Conservation (phyloP, 2,888 invertebrate genomes). For the Rugalucina vietnamica region DNA sequence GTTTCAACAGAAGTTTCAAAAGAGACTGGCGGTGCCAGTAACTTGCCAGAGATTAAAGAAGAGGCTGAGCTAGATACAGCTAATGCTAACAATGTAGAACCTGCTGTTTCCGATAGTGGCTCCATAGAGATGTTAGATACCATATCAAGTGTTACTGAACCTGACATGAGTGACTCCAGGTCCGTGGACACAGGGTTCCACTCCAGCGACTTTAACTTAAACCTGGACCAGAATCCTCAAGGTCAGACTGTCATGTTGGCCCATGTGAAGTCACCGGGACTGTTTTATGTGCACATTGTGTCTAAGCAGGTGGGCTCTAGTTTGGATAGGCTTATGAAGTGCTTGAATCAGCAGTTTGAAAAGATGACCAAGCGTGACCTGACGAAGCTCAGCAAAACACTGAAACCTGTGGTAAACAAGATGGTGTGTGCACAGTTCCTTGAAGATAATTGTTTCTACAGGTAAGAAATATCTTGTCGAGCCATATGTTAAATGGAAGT, state of each 20-base stretch:
- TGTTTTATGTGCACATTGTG: slow-evolving; percentile 77
- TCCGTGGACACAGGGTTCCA: slow-evolving; percentile 12
- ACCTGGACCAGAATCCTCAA: slow-evolving; percentile 52
- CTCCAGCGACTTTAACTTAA: slow-evolving; percentile 2
- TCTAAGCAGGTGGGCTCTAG: slow-evolving; percentile 61
- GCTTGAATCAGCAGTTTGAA: slow-evolving; percentile 67
- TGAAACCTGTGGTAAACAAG: slow-evolving; percentile 86
- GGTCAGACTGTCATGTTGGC: slow-evolving; percentile 73
- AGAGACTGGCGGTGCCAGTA: neutral
- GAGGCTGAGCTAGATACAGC: neutral
- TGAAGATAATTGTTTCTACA: slow-evolving; percentile 91
- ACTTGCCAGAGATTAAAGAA: slow-evolving; percentile 1
- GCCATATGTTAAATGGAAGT: too few species aligned
- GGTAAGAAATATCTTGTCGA: slow-evolving; percentile 82
- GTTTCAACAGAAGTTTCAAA: neutral
- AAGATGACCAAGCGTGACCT: slow-evolving; percentile 61
- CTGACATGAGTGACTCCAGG: neutral
- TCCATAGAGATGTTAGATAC: neutral
- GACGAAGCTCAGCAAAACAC: slow-evolving; percentile 58
- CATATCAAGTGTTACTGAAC: neutral
- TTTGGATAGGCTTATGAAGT: slow-evolving; percentile 68
- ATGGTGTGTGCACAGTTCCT: slow-evolving; percentile 93
- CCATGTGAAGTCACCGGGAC: slow-evolving; percentile 72
- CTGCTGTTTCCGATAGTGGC: neutral
- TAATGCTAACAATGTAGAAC: neutral